Conservation (phyloP, 2,113 vertebrate species). For the Xiphophorus maculatus region DNA sequence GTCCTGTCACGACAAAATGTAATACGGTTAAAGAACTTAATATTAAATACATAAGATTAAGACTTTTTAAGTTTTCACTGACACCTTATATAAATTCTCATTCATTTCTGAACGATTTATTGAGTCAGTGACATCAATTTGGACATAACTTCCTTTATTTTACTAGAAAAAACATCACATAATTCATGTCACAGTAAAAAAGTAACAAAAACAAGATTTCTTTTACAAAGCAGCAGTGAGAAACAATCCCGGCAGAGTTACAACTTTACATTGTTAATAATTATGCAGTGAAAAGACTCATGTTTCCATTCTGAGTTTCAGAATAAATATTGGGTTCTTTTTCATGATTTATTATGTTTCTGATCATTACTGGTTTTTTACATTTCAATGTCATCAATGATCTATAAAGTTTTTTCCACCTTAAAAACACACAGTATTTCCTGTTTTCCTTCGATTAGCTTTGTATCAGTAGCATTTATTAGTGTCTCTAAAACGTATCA, state of each 20-base stretch:
- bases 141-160: constrained; percentile 25
- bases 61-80: too few species aligned
- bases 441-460: not conserved
- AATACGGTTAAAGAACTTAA: too few species aligned
- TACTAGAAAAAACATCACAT: constrained; percentile 7
- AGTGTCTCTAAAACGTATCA: not conserved
- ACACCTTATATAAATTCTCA: not conserved
- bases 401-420: too few species aligned
- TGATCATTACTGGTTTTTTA: too few species aligned
- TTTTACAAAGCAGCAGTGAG: not conserved
- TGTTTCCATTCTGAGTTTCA: not conserved
- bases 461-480: not conserved
- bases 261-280: not conserved
- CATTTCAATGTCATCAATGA: too few species aligned
- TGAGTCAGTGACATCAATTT: not conserved
- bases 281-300: not conserved
- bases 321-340: not conserved
- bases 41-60: too few species aligned
- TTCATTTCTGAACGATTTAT: not conserved
- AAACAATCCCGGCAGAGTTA: not conserved
- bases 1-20: too few species aligned
- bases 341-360: too few species aligned
- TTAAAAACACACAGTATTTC: too few species aligned
- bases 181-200: constrained; percentile 7
- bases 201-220: not conserved